Percentiles rank a stretch among this genome's conserved stretches.
Evolutionary conservation across 2,888 invertebrate species (phyloP).

Genomic region (Timema podura): DNA sequence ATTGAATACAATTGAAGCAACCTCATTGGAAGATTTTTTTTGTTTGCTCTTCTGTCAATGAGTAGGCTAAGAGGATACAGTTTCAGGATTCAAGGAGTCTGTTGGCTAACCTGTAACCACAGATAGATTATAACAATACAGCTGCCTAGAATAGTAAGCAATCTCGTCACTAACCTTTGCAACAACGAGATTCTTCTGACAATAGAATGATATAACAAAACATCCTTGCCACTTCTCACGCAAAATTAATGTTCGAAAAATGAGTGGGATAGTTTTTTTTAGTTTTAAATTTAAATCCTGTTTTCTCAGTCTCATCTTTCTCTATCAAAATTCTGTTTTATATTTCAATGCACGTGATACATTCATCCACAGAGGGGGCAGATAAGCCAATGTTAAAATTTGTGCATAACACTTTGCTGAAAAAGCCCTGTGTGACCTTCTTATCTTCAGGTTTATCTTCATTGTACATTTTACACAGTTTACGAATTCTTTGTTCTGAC

Average conservation of each 20-base stretch:
- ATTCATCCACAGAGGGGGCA: background rate
- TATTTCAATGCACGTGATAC: background rate
- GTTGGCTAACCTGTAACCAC: background rate
- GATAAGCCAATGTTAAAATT: background rate
- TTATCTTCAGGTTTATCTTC: no score
- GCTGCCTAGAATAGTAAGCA: background rate
- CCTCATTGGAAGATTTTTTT: background rate
- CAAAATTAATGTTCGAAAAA: background rate
- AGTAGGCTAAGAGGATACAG: no score
- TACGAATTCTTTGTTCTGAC: background rate
- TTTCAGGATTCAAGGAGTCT: background rate
- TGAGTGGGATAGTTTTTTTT: background rate
- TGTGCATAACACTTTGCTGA: no score
- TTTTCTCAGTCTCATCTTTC: background rate
- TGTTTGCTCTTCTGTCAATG: background rate
- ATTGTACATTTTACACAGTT: background rate
- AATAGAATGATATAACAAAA: background rate
- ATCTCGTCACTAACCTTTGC: no score
- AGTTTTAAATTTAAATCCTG: background rate
- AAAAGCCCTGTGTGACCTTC: no score
- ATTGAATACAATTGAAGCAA: background rate
- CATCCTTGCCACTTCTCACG: background rate
- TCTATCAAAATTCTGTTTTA: background rate
- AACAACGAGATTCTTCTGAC: background rate
- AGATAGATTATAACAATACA: background rate